phyloP scores from a whole-genome alignment of 2,113 vertebrate species.

The Poeciliopsis turrubarensis region DNA sequence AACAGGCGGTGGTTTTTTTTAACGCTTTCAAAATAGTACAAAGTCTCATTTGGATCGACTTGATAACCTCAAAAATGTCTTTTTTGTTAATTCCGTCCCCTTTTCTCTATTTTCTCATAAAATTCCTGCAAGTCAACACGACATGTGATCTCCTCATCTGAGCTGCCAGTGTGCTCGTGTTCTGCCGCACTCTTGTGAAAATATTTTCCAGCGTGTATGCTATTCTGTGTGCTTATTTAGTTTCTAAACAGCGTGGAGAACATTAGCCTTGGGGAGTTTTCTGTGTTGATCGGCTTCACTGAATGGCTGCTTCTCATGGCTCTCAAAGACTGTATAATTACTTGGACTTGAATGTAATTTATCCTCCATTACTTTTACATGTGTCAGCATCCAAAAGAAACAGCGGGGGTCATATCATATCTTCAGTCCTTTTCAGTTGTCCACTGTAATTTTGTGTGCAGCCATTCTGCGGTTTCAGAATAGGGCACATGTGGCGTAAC shows the following conservation, averaged over 20 bases:
- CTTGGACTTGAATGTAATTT: slow-evolving; percentile 49
- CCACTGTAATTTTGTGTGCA: slow-evolving; percentile 36
- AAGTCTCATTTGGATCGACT: slow-evolving; percentile 58
- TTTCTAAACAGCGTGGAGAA: slow-evolving; percentile 75
- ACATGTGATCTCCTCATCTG: slow-evolving; percentile 65
- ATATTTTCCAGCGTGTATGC: slow-evolving; percentile 74
- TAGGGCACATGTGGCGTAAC: slow-evolving; percentile 38
- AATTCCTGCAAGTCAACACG: slow-evolving; percentile 47
- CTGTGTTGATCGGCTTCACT: slow-evolving; percentile 55
- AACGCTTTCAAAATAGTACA: slow-evolving; percentile 20
- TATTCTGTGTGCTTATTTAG: slow-evolving; percentile 76
- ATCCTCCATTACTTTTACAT: slow-evolving; percentile 39
- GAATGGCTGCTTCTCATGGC: slow-evolving; percentile 78
- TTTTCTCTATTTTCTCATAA: slow-evolving; percentile 36
- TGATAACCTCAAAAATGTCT: slow-evolving; percentile 42
- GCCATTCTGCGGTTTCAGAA: slow-evolving; percentile 29
- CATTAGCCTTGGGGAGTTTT: slow-evolving; percentile 76
- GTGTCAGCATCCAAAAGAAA: slow-evolving; percentile 56
- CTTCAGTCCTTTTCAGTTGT: slow-evolving; percentile 40
- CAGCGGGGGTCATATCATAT: slow-evolving; percentile 38
- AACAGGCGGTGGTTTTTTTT: slow-evolving; percentile 28
- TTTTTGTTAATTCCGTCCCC: slow-evolving; percentile 17
- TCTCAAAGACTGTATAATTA: slow-evolving; percentile 70
- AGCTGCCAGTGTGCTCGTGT: slow-evolving; percentile 65
- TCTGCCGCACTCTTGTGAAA: slow-evolving; percentile 67